Evolutionary conservation across 2,888 invertebrate genomes (phyloP), one percentile per base, ranked within the genome.

Genomic region (Polyploca ridens): DNA sequence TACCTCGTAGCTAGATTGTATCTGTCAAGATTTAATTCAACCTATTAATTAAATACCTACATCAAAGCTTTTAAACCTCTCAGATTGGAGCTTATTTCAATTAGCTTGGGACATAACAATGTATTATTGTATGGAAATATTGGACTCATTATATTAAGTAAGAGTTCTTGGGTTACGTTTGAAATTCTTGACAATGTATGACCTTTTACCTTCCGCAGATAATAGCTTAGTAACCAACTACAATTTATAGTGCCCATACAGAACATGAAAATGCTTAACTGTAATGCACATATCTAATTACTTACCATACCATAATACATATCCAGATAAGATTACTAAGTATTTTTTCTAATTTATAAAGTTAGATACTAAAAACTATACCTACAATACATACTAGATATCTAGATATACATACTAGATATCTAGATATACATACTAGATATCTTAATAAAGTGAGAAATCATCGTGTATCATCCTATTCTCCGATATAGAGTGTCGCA

Each of bases 41-140:
- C 10, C 35, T 59, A 66, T 63, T 64, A 58, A 62, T 64, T 63
- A 61, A 64, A 58, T 68, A 66, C 33, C 58, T 63, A 19, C 49
- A 62, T 46, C 41, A 58, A 54, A 60, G 27, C 68, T 71, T 62
- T 64, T 69, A 72, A 73, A 74, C 76, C 73, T 74, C 75, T 79
- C 68, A 77, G 77, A 82, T 81, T 78, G 76, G 72, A 77, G 77
- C 83, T 82, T 82, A 85, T 89, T 90, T 88, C 87, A 89, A 90
- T 91, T 90, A 90, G 82, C 81, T 78, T 81, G 73, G 73, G 84
- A 87, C 83, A 78, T 82, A 86, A 90, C 90, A 90, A 90, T 89
- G 87, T 87, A 84, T 87, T 87, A 91, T 92, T 91, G 90, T 93
- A 91, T 93, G 91, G 87, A 89, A 90, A 93, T 92, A 87, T 87